Percentiles rank a stretch among this genome's conserved stretches.
Evolutionary conservation across 2,888 invertebrate genomes (phyloP).

Genomic region (Cryptocheilus praepositus): DNA sequence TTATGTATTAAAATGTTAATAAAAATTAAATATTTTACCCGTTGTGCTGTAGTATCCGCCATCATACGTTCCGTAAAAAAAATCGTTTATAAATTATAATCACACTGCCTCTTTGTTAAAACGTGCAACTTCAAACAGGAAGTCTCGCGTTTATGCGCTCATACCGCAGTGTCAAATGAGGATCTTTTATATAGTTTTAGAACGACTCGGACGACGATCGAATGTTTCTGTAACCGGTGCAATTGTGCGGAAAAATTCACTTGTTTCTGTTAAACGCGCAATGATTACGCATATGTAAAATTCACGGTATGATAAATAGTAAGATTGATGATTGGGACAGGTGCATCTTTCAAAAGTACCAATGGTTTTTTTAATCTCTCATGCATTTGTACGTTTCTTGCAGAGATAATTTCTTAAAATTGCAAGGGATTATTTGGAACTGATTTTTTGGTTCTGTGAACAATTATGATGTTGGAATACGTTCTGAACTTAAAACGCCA

Average conservation of each 20-base stretch:
- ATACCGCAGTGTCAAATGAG: conserved; percentile 46
- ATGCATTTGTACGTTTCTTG: too few species aligned
- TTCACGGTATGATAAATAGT: too few species aligned
- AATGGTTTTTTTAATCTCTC: conserved; percentile 5
- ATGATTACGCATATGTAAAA: too few species aligned
- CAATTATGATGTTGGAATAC: too few species aligned
- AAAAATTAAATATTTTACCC: conserved; percentile 53
- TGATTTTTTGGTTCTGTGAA: too few species aligned
- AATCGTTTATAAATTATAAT: conserved; percentile 60
- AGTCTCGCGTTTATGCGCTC: conserved; percentile 40
- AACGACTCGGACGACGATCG: neutral
- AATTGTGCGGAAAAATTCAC: too few species aligned
- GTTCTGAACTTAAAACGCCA: too few species aligned
- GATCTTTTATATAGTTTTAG: conserved; percentile 13
- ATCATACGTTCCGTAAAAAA: conserved; percentile 60
- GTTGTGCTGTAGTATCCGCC: conserved; percentile 61
- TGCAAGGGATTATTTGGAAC: too few species aligned
- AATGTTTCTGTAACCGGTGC: too few species aligned
- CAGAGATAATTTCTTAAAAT: too few species aligned
- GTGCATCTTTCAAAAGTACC: conserved; percentile 14
- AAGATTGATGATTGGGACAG: conserved; percentile 10
- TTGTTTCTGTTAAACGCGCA: too few species aligned
- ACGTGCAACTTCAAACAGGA: conserved; percentile 70
- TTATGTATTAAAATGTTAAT: too few species aligned
- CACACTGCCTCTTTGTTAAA: conserved; percentile 61